A percentile compares a stretch with the other conserved stretches of the same genome.
Conservation (phyloP, 2,113 vertebrate species). For the Eulemur macaco region DNA sequence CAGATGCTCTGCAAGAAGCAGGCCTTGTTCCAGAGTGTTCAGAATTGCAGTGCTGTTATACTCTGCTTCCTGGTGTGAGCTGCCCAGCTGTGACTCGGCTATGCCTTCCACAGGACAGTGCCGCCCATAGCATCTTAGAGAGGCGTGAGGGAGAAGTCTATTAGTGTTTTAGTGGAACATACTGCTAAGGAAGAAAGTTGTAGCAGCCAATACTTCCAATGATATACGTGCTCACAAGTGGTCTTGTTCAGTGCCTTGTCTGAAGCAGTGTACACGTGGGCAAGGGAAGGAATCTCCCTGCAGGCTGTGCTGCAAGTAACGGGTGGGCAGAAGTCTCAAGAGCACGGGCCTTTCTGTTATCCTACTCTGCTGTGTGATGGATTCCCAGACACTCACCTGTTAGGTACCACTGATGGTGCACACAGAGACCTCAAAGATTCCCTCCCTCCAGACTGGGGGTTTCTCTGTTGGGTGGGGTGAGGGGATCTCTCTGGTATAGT, state of each 20-base stretch:
- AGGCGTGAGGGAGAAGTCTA: not conserved
- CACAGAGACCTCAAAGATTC: not conserved
- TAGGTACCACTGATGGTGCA: not conserved
- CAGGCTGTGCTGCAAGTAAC: not conserved
- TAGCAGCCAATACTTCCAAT: not conserved
- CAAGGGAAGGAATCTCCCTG: not conserved
- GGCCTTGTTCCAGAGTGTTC: not conserved
- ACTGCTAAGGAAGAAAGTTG: not conserved
- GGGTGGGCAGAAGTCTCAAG: not conserved
- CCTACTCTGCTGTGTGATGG: not conserved
- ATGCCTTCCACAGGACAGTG: not conserved
- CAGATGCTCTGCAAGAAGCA: not conserved
- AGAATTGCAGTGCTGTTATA: not conserved
- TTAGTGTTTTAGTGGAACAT: not conserved
- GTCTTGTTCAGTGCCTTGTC: not conserved
- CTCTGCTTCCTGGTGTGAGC: not conserved
- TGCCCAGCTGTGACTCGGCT: not conserved
- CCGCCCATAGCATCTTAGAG: not conserved
- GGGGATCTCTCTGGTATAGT: not conserved
- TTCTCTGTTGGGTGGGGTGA: not conserved
- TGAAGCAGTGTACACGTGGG: not conserved
- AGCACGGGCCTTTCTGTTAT: not conserved
- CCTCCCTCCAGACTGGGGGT: not conserved
- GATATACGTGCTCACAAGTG: not conserved
- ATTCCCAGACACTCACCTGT: not conserved